phyloP scores from a whole-genome alignment of 1,140 invertebrate genomes.

The Lordiphosa mommai region DNA sequence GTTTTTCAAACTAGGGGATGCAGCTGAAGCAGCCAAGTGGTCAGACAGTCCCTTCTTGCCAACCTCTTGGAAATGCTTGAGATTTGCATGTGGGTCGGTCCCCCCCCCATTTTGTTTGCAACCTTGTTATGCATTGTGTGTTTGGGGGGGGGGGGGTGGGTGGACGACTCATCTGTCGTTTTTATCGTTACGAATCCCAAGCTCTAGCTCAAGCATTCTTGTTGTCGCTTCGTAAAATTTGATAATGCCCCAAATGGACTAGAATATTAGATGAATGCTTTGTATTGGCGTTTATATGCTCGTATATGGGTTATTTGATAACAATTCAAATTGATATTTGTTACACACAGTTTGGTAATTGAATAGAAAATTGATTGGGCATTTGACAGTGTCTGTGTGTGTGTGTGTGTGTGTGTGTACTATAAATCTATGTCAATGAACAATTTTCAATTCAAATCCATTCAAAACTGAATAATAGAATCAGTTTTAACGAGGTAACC shows the following conservation, averaged over 20 bases:
- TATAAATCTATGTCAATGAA: too few relatives aligned
- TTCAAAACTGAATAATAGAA: too few relatives aligned
- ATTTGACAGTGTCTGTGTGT: background rate
- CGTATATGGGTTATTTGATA: slow-evolving; percentile 42
- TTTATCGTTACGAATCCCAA: slow-evolving; percentile 45
- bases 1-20: slow-evolving; percentile 12
- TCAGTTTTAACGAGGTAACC: too few relatives aligned
- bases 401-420: too few relatives aligned
- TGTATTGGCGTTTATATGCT: slow-evolving; percentile 17
- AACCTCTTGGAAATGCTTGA: slow-evolving; percentile 41
- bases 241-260: slow-evolving; percentile 54
- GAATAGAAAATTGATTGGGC: slow-evolving; percentile 27
- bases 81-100: slow-evolving; percentile 66
- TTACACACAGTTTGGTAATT: slow-evolving; percentile 23
- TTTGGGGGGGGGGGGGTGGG: slow-evolving; percentile 7
- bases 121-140: slow-evolving; percentile 7
- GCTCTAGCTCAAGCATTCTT: slow-evolving; percentile 47
- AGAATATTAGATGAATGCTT: slow-evolving; percentile 37
- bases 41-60: slow-evolving; percentile 39
- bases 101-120: slow-evolving; percentile 22
- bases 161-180: slow-evolving; percentile 48
- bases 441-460: too few relatives aligned
- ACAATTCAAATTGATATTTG: slow-evolving; percentile 34
- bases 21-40: slow-evolving; percentile 46
- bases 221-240: slow-evolving; percentile 52